Conservation (phyloP, 1,140 invertebrate genomes). For the Lepidurus arcticus region DNA sequence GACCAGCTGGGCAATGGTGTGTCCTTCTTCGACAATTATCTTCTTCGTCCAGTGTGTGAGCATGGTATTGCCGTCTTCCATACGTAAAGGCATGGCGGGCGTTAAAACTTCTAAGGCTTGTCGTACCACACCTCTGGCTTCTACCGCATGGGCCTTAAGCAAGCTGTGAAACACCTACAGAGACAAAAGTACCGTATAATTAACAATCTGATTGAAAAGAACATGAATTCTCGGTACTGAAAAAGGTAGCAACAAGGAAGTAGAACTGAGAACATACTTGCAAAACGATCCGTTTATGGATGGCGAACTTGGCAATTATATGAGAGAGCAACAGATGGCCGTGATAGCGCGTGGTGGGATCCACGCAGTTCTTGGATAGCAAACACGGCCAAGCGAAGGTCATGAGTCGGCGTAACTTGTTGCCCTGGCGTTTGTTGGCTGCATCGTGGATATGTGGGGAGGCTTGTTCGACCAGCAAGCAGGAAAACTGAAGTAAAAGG, state of each 20-base stretch:
- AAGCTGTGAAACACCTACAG: constrained; percentile 60
- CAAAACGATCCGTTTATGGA: constrained; percentile 92
- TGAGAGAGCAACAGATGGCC: constrained; percentile 93
- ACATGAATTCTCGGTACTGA: constrained; percentile 28
- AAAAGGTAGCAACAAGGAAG: constrained; percentile 29
- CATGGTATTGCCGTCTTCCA: constrained; percentile 97
- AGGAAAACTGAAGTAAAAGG: constrained; percentile 88
- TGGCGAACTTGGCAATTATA: constrained; percentile 96
- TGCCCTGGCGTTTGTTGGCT: constrained; percentile 86
- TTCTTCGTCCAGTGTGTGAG: constrained; percentile 98
- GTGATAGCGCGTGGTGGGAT: constrained; percentile 93
- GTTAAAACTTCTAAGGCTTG: constrained; percentile 95
- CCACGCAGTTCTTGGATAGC: constrained; percentile 87
- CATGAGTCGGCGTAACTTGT: constrained; percentile 87
- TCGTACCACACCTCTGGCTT: constrained; percentile 83
- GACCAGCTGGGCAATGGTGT: constrained; percentile 88
- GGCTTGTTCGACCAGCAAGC: constrained; percentile 88
- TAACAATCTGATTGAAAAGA: background rate
- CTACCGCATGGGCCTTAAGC: constrained; percentile 88
- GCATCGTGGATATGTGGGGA: constrained; percentile 93
- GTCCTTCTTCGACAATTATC: constrained; percentile 95
- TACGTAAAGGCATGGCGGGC: constrained; percentile 87
- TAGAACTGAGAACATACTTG: constrained; percentile 53
- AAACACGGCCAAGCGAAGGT: constrained; percentile 98
- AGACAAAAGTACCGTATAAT: constrained; percentile 26